phyloP scores from a whole-genome alignment of 2,113 vertebrate genomes.

The Piaya cayana region DNA sequence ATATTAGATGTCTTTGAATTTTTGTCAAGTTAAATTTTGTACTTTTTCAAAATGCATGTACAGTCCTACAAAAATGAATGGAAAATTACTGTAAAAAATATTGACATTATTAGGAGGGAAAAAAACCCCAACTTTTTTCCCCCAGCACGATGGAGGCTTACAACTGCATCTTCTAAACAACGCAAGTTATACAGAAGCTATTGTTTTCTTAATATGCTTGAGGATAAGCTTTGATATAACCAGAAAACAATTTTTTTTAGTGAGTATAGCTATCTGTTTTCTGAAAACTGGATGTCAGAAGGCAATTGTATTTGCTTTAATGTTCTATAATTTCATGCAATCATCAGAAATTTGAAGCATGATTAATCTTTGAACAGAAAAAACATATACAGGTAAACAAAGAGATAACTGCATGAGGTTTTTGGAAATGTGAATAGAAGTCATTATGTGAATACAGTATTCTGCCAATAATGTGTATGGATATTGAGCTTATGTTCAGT shows the following conservation, averaged over 20 bases:
- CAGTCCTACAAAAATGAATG: neutral
- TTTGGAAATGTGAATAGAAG: neutral
- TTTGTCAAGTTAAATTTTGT: neutral
- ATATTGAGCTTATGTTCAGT: neutral
- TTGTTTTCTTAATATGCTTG: neutral
- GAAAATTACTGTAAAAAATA: neutral
- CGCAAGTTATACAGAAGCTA: neutral
- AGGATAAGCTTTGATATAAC: neutral
- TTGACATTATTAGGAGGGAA: neutral
- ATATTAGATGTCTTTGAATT: neutral
- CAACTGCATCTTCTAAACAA: neutral
- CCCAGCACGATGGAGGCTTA: neutral
- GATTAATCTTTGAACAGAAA: neutral
- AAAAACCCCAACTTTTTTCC: neutral
- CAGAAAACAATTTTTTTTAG: neutral
- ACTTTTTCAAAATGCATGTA: neutral
- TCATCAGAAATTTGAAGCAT: neutral
- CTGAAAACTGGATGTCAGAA: neutral
- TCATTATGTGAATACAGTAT: neutral
- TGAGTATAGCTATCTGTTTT: neutral
- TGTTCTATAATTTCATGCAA: neutral
- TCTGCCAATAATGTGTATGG: neutral
- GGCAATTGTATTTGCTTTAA: neutral
- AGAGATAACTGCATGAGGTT: neutral
- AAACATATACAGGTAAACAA: neutral